phyloP scores from a whole-genome alignment of 2,113 vertebrate species.

The Ginglymostoma cirratum region DNA sequence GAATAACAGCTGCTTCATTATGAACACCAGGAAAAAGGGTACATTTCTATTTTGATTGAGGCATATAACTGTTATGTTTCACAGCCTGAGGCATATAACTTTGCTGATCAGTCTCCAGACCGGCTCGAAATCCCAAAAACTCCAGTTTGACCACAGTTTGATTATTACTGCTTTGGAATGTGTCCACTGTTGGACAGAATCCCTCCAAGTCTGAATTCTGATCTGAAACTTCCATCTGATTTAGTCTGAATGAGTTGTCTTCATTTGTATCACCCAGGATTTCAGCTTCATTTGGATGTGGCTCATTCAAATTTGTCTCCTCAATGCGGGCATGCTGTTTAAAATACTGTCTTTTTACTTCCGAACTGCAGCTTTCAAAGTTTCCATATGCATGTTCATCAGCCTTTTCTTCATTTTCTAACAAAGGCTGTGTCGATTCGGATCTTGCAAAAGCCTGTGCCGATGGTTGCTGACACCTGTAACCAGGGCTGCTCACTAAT shows the following conservation, averaged over 20 bases:
- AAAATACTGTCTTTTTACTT: conserved; percentile 56
- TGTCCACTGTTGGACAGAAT: conserved; percentile 56
- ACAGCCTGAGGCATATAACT: conserved; percentile 78
- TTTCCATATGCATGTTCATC: conserved; percentile 56
- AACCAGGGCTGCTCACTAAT: conserved; percentile 66
- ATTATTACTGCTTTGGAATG: conserved; percentile 45
- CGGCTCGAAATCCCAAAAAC: conserved; percentile 42
- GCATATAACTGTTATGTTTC: conserved; percentile 73
- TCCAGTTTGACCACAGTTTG: conserved; percentile 47
- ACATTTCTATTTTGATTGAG: conserved; percentile 56
- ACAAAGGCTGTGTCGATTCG: conserved; percentile 87
- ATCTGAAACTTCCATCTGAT: conserved; percentile 54
- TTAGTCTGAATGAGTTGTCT: conserved; percentile 49
- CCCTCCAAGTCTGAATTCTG: conserved; percentile 48
- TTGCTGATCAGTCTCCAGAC: conserved; percentile 51
- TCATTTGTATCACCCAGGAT: conserved; percentile 43
- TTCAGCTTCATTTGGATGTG: conserved; percentile 53
- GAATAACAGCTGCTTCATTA: background rate
- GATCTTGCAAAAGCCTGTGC: conserved; percentile 78
- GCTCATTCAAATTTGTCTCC: conserved; percentile 46
- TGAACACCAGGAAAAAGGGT: background rate
- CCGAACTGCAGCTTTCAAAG: conserved; percentile 45
- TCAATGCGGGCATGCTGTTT: conserved; percentile 55
- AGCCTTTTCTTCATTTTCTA: conserved; percentile 78
- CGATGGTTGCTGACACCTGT: conserved; percentile 79